phyloP scores from a whole-genome alignment of 2,113 vertebrate genomes.

The Tychaedon coryphoeus region DNA sequence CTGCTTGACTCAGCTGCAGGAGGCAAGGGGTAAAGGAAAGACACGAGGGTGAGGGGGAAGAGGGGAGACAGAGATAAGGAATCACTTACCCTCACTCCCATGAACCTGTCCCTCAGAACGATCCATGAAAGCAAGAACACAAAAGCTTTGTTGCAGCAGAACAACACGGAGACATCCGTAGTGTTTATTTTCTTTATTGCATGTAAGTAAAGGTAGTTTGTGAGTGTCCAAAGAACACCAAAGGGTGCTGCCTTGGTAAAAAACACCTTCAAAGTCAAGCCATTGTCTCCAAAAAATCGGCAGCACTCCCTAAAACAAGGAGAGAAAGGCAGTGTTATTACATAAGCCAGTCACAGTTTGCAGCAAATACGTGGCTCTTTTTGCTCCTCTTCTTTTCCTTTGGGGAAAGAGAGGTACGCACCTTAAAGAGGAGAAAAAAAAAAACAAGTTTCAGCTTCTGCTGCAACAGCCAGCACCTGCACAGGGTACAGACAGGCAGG shows the following conservation, averaged over 20 bases:
- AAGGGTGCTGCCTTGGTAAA: constrained; percentile 94
- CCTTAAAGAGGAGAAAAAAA: not conserved
- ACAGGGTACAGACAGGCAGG: fast-evolving
- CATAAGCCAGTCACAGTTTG: not conserved
- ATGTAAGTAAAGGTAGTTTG: constrained; percentile 98
- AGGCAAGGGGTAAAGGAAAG: not conserved
- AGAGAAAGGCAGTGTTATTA: constrained; percentile 69
- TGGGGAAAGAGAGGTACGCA: not conserved
- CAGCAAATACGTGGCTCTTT: not conserved
- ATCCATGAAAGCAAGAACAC: constrained; percentile 99
- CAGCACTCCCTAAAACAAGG: constrained; percentile 89
- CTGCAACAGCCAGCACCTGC: not conserved
- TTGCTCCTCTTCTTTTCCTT: not conserved
- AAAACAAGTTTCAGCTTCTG: not conserved
- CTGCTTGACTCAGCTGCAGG: fast-evolving
- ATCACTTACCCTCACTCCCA: constrained; percentile 96
- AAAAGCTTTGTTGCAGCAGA: constrained; percentile 99
- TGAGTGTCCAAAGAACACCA: constrained; percentile 93
- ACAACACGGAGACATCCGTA: constrained; percentile 92
- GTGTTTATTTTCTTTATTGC: constrained; percentile 98
- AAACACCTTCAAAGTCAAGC: constrained; percentile 93
- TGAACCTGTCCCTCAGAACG: constrained; percentile 96
- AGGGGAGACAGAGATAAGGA: constrained; percentile 48
- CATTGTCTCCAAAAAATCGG: constrained; percentile 92
- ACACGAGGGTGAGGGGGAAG: not conserved